A percentile compares a stretch with the other conserved stretches of the same genome.
These are phyloP conservation scores for Mesaphorura yosii DNA, from an alignment of 1,140 invertebrate genomes.

Conservation along the genomic window DNA sequence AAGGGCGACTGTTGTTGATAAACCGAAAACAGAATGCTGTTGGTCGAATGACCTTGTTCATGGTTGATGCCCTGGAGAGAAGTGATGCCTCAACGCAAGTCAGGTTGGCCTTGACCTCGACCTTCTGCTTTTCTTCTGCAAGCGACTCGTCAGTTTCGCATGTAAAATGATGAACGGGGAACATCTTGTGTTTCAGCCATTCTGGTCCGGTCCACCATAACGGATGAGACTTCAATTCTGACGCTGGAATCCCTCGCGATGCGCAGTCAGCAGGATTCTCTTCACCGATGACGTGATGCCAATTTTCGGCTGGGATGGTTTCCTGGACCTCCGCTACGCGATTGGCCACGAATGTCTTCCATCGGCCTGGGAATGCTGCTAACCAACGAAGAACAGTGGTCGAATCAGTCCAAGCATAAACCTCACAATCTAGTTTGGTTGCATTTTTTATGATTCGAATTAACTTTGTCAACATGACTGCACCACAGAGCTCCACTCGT, in stretches of 20 bases:
- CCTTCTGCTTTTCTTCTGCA: not conserved
- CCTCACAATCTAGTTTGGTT: not conserved
- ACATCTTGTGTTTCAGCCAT: conserved; percentile 8
- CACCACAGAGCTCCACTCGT: conserved; percentile 21
- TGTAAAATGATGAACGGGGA: not conserved
- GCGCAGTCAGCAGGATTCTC: conserved; percentile 33
- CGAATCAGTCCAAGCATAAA: conserved; percentile 35
- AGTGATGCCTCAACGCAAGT: not conserved
- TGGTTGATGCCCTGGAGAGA: not conserved
- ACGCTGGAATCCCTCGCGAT: conserved; percentile 22
- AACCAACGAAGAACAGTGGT: conserved; percentile 34
- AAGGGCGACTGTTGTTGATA: not conserved
- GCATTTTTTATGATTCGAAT: not conserved
- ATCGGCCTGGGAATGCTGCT: conserved; percentile 22
- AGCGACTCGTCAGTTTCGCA: not conserved
- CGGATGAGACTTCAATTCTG: not conserved
- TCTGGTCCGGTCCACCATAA: conserved; percentile 17
- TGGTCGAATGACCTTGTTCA: not conserved
- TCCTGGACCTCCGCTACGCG: conserved; percentile 34
- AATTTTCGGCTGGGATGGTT: conserved; percentile 13
- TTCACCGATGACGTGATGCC: conserved; percentile 29
- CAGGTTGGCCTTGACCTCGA: not conserved
- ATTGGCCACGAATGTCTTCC: conserved; percentile 36
- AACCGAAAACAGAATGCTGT: not conserved
- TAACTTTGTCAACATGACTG: not conserved